Base-by-base conservation (phyloP, 2,888 invertebrate species). In the Trissonchulus sp. region DNA sequence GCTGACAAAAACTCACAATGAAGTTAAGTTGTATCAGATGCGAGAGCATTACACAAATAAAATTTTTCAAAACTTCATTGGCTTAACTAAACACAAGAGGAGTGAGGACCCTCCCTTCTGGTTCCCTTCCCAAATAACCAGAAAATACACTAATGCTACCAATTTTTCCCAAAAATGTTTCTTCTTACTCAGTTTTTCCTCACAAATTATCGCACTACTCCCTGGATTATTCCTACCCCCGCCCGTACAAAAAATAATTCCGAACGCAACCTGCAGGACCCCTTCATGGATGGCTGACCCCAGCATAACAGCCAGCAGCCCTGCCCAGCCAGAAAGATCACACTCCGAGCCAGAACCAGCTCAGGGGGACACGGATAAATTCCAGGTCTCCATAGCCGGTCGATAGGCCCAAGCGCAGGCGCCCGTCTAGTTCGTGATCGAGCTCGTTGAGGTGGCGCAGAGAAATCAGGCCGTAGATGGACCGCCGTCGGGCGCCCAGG, bases 381-480 rank as follows among this genome's bases (percentile, higher is more conserved):
- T 90, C 86, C 98, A 90, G 86, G 98, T 99, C 82, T 91, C 92
- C 48, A 91, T 90, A 0, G 97, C 93, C 48, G 94, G 93, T 79
- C 92, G 90, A 86, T 99, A 95, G 0, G 95, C 97, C 78, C 95
- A 89, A 84, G 91, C 94, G 23, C n/a, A 99, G 88, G 63, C 88
- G 89, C 33, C 93, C 93, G 76, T 93, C 90, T 76, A 99, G 86
- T 85, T 99, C 98, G 86, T 99, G 99, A 82, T 99, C 98, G 73
- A 99, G 87, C 86, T 99, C 99, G 87, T 99, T 99, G 86, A 98
- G 99, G 85, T 99, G 99, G 0, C 99, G 89, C 80, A 94, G 93
- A 18, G 94, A 87, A n/a, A 63, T 80, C 79, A 80, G 76, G 74
- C 81, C 84, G 77, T 81, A 84, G 72, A 82, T 82, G 33, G 82